phyloP scores from a whole-genome alignment of 2,888 invertebrate species.

The Dastarcus helophoroides region DNA sequence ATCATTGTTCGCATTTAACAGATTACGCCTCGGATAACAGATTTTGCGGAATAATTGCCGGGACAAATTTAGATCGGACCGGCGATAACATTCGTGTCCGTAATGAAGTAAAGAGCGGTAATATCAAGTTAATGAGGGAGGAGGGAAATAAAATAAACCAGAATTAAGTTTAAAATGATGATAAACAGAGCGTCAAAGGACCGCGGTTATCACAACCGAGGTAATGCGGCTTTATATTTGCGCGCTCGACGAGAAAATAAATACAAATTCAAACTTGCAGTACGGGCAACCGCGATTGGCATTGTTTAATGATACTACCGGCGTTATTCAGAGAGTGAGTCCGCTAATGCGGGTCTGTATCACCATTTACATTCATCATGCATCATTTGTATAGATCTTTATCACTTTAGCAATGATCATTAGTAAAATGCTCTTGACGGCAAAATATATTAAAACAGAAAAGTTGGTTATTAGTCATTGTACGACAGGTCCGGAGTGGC shows the following conservation, averaged over 20 bases:
- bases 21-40: too few species aligned
- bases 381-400: slow-evolving; percentile 27
- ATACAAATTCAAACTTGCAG: slow-evolving; percentile 29
- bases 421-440: slow-evolving; percentile 31
- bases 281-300: slow-evolving; percentile 31
- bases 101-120: too few species aligned
- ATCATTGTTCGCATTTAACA: too few species aligned
- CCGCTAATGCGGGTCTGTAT: slow-evolving; percentile 24
- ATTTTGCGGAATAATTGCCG: too few species aligned
- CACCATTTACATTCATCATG: slow-evolving; percentile 27
- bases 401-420: slow-evolving; percentile 26
- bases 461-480: slow-evolving; percentile 29
- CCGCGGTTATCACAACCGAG: too few species aligned
- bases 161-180: too few species aligned
- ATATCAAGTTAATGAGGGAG: too few species aligned
- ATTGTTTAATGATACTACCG: slow-evolving; percentile 34
- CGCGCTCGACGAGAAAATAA: slow-evolving; percentile 25
- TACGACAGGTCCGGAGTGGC: slow-evolving; percentile 23
- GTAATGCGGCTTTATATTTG: slow-evolving; percentile 19
- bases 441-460: slow-evolving; percentile 28
- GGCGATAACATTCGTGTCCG: too few species aligned
- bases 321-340: slow-evolving; percentile 31
- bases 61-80: too few species aligned
- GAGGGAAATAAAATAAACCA: too few species aligned
- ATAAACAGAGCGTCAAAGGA: too few species aligned